Conservation (phyloP, 2,888 invertebrate species). For the Himalopsyche anomala region DNA sequence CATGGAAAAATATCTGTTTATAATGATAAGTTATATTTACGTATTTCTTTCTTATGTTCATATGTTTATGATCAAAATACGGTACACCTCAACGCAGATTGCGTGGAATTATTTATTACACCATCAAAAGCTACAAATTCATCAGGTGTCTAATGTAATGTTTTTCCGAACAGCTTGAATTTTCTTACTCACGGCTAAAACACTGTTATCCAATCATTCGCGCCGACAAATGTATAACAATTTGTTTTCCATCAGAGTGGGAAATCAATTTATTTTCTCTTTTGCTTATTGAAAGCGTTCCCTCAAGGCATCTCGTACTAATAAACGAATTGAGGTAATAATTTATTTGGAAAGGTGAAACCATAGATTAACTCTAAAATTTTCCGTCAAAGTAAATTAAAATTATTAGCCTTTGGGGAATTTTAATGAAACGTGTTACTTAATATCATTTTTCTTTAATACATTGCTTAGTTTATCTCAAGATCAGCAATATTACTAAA, state of each 20-base stretch:
- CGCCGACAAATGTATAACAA: neutral
- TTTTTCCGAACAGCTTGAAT: neutral
- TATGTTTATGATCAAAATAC: too few relatives aligned
- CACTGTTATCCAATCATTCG: neutral
- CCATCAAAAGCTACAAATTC: neutral
- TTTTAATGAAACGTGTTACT: conserved; percentile 6
- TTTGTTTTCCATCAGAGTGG: conserved; percentile 16
- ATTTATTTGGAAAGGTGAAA: conserved; percentile 31
- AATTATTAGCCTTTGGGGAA: neutral
- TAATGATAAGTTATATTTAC: too few relatives aligned
- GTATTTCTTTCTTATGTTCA: too few relatives aligned
- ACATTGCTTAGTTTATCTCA: neutral
- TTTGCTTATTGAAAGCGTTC: conserved; percentile 7
- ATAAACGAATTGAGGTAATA: conserved; percentile 9
- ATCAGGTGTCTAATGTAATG: neutral
- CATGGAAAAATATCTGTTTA: too few relatives aligned
- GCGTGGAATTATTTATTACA: too few relatives aligned
- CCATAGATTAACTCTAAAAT: conserved; percentile 10
- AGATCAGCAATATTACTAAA: too few relatives aligned
- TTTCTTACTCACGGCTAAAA: neutral
- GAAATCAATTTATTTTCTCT: conserved; percentile 17
- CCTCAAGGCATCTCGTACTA: conserved; percentile 4
- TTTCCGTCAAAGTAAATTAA: neutral
- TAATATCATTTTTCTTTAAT: neutral
- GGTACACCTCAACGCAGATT: too few relatives aligned